Evolutionary conservation across 2,113 vertebrate species (phyloP), one percentile per base, ranked within the genome.

Genomic region (Hemicordylus capensis): DNA sequence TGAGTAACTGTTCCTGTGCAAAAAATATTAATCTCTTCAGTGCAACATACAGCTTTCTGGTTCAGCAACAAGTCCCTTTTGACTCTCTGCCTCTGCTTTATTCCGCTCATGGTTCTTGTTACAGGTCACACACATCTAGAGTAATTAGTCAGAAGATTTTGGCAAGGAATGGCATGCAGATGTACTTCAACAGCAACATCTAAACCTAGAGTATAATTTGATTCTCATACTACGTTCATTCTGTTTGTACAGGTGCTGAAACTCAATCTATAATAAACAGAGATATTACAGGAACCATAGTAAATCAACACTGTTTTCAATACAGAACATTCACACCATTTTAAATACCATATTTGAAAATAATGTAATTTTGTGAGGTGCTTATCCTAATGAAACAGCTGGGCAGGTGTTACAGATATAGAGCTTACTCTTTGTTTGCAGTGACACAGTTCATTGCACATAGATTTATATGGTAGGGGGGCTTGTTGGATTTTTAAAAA

Each of bases 111-210:
- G 74, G 92, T 94, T 95, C 81, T 80, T 90, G 64, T 85, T 88
- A 90, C 89, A 90, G 59, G 82, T 93, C 89, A 86, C 74, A 92
- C 81, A 89, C 48, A 88, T 90, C 93, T 93, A 85, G 39, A 81
- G 61, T 94, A 95, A 95, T 95, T 94, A 93, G 90, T 89, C 87
- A 51, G 87, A 86, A 79, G 89, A 54, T 95, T 95, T 95, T 95
- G 91, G 94, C 88, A 95, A 89, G 39, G 66, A 81, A 59, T 83
- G 77, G 80, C 51, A 74, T 79, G 87, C 72, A 51, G 85, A 87
- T 90, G 92, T 93, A 92, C 89, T 46, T 86, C 91, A 95, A 91
- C 34, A 88, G 56, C 1, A 91, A 85, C 87, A 80, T 85, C 1
- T 91, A 83, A 89, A 86, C 86, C 26, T 34, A 74, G 19, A 31